Evolutionary conservation across 2,888 invertebrate genomes (phyloP).

Genomic region (Lymantria dispar): DNA sequence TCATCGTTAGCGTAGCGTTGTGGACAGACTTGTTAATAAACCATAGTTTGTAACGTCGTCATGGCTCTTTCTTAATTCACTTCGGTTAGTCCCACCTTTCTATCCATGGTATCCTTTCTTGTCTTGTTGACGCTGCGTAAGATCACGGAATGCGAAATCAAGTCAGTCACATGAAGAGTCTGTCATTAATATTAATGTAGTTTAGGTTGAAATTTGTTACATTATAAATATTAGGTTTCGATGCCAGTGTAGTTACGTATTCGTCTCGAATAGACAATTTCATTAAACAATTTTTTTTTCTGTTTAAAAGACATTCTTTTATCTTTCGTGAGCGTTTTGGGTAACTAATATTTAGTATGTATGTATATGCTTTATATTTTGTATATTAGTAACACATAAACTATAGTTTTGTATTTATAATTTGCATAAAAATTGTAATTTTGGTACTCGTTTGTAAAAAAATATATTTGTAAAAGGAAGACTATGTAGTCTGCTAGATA

Average conservation of each 20-base stretch:
- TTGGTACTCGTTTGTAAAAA: background rate
- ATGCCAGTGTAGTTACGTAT: background rate
- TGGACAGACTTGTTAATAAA: conserved; percentile 76
- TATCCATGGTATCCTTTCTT: conserved; percentile 51
- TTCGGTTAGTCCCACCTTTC: conserved; percentile 54
- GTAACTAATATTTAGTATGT: background rate
- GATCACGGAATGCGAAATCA: conserved; percentile 12
- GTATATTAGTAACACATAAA: background rate
- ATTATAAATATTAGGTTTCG: background rate
- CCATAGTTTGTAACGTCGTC: conserved; percentile 71
- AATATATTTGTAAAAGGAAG: background rate
- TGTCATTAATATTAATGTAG: background rate
- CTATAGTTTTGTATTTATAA: conserved; percentile 5
- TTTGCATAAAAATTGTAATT: conserved; percentile 29
- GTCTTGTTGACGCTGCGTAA: conserved; percentile 21
- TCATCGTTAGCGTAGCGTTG: conserved; percentile 64
- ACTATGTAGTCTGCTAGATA: background rate
- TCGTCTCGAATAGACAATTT: background rate
- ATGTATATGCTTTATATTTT: background rate
- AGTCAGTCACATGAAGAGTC: background rate
- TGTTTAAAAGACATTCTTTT: conserved; percentile 4
- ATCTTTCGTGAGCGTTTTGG: conserved; percentile 17
- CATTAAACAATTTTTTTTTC: no score
- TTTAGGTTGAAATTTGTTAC: background rate
- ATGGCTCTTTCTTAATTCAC: conserved; percentile 63